phyloP scores from a whole-genome alignment of 92 coral and sea anemone species.

The Umimayanthus chanpuru region DNA sequence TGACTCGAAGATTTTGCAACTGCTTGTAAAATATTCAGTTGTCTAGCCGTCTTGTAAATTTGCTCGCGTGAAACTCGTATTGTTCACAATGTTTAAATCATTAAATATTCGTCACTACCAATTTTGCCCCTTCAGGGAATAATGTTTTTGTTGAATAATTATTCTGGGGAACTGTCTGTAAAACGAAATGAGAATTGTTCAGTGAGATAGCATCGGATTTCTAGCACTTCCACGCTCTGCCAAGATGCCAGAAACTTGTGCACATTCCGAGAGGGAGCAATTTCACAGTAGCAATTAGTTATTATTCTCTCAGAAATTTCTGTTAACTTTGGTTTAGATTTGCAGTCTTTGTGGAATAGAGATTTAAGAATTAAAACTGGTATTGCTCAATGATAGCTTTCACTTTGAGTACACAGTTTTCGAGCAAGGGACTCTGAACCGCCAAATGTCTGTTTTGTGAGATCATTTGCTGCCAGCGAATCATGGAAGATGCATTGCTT shows the following conservation, averaged over 20 bases:
- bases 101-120: background rate
- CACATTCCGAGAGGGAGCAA: conserved; percentile 29
- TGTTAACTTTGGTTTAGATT: background rate
- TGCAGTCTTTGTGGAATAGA: background rate
- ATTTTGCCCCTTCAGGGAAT: background rate
- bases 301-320: background rate
- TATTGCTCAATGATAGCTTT: background rate
- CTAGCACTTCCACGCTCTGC: background rate
- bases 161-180: background rate
- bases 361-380: background rate
- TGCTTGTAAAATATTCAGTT: conserved; percentile 8
- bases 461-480: conserved; percentile 54
- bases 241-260: background rate
- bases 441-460: conserved; percentile 66
- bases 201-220: background rate
- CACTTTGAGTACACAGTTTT: background rate
- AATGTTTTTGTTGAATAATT: background rate
- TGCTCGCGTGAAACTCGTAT: background rate
- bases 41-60: conserved; percentile 6
- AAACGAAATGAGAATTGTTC: background rate
- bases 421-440: background rate
- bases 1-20: background rate
- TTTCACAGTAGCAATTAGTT: background rate
- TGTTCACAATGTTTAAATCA: background rate
- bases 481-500: conserved; percentile 41